Base-by-base conservation (phyloP, 2,888 invertebrate species). In the Strigamia crassipes region DNA sequence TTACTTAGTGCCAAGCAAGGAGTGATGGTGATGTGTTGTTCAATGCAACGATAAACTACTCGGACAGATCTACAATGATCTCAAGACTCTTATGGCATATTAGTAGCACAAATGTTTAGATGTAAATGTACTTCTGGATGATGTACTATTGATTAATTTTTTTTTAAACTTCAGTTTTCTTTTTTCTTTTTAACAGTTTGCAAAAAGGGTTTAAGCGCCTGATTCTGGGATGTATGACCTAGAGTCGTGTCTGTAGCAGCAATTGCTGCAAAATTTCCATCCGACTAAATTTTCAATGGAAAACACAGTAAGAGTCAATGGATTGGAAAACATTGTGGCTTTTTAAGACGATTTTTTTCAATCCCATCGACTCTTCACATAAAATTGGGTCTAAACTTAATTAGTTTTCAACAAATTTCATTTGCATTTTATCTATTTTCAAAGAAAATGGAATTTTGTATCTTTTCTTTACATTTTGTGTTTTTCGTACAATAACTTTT, bases 241-340 rank as follows among this genome's bases (percentile, higher is more conserved):
- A 18, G 61, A 23, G 61, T 66, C 61, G 61, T 66, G 61, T 23
- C n/a, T 78, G 78, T 78, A 78, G 78, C 78, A 78, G 78, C 78
- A 27, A 41, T 78, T 27, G 78, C 78, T 78, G 78, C 78, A 18
- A 18, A 78, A 78, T 78, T 78, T 78, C 78, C 31, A 34, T 66
- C 61, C 61, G 61, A 13, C 15, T 46, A 21, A 66, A 66, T 38
- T 38, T 38, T 38, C 38, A 38, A 38, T 38, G 38, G 10, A 46
- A 46, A 46, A 46, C 46, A 46, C 4, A 13, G n/a, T 46, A n/a
- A n/a, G 13, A 46, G 46, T 46, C 12, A 13, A n/a, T n/a, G 46
- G 46, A 46, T 46, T 46, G 8, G 15, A 46, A 46, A 46, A 46
- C 8, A 46, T 46, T 46, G 46, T 46, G 8, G n/a, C 46, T 46